Base-by-base conservation (phyloP, 2,888 invertebrate species). In the Herminia tarsipennalis region DNA sequence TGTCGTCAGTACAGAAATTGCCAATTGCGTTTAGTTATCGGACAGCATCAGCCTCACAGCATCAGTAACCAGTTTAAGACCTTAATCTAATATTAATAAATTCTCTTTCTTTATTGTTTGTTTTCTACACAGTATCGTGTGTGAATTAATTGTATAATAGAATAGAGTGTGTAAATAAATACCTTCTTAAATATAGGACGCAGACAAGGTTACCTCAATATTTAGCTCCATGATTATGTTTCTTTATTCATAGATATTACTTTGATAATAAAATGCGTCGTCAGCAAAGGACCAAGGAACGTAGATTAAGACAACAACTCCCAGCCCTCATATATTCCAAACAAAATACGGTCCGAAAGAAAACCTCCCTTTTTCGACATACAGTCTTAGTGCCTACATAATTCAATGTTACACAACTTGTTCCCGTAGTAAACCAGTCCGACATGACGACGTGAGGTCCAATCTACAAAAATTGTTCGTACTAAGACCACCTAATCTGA, bases 401-500 rank as follows among this genome's bases (percentile, higher is more conserved):
- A 40, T 40, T 40, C 40, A 40, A 36, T 30, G 21, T 42, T 39
- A 44, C 29, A 42, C 28, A 40, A 45, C 35, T 43, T 33, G 32
- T 33, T 42, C 38, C 21, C 22, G 35, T 36, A 48, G 45, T 51
- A 42, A 43, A 35, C 22, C 22, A 28, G 40, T 10, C 39, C 29
- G 24, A 17, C 33, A 29, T 42, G 28, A 34, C 51, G 54, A 36
- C 40, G 43, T 67, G 62, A 51, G 58, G 53, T 54, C 47, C 33
- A 45, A 57, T 42, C 44, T 54, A 41, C 30, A 42, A 56, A 45
- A 67, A 70, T 45, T 62, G 56, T 40, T 56, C 56, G 16, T 20
- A 45, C 51, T 67, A 70, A 69, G 62, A 69, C 27, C 25, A 44
- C 43, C 50, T 62, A 69, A 67, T 69, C 59, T 41, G 65, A 50